Base-by-base conservation (phyloP, 2,113 vertebrate species). In the Laticauda colubrina region DNA sequence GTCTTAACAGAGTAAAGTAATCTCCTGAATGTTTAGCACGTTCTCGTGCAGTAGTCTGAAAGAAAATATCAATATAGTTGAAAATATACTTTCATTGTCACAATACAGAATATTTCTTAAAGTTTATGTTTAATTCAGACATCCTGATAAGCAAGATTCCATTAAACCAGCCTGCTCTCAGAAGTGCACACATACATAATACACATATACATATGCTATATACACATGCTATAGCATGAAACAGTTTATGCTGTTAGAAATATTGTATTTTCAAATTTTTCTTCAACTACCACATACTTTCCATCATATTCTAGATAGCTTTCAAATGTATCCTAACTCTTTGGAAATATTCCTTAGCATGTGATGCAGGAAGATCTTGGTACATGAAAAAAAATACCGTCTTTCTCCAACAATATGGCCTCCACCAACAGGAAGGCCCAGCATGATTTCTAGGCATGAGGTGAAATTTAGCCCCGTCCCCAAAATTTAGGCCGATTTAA, bases 11-110 rank as follows among this genome's bases (percentile, higher is more conserved):
- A 53, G 98, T 99, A 95, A 99, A 99, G 95, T 99, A 99, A 97
- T 99, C 99, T 69, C 99, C 99, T 90, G 99, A 99, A 93, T 99
- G 99, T 96, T 99, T 99, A 94, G 99, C 99, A 95, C 99, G 95
- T 95, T 99, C 99, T 98, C 98, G 99, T 93, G 99, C 99, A 94
- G 99, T 99, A 97, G 98, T 99, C 99, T 99, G 96, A 97, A 29
- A 85, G 24, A 95, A 96, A 97, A 85, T 5, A 94, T 48, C 34
- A 94, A 53, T 0, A 0, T 81, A 0, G 81, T 0, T 23, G 2
- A 94, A 94, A 85, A 54, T 24, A 21, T 11, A 87, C 39, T 12
- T 85, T n/a, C 43, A 86, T 11, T 48, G 48, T 1, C 10, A 8
- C 64, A 94, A 85, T 11, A 91, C 4, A 89, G 45, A n/a, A 91